Evolutionary conservation across 2,888 invertebrate genomes (phyloP).

Genomic region (Oscheius sp.): DNA sequence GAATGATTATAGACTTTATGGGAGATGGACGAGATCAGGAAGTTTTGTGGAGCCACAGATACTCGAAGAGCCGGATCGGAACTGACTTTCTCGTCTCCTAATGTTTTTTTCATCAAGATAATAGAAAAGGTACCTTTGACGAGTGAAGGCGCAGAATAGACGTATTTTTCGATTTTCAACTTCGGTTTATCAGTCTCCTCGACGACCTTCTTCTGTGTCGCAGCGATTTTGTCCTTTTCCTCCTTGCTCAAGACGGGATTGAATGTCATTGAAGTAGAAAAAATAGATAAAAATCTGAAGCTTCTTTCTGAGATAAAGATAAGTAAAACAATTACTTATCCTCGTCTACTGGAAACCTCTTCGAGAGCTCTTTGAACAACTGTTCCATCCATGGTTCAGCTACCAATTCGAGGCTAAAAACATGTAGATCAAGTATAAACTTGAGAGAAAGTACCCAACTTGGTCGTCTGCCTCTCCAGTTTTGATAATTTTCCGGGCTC

Average conservation of each 20-base stretch:
- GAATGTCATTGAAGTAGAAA: slow-evolving; percentile 30
- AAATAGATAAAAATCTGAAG: slow-evolving; percentile 20
- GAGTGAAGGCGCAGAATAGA: slow-evolving; percentile 10
- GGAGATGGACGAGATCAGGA: slow-evolving; percentile 49
- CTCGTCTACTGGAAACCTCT: slow-evolving; percentile 39
- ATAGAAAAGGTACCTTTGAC: slow-evolving; percentile 13
- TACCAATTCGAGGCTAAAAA: slow-evolving; percentile 75
- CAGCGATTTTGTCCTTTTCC: slow-evolving; percentile 37
- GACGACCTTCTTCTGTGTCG: neutral
- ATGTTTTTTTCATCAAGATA: neutral
- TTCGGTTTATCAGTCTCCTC: neutral
- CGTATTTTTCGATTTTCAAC: slow-evolving; percentile 1
- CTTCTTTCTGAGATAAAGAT: neutral
- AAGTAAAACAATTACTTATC: slow-evolving; percentile 34
- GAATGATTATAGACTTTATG: slow-evolving; percentile 46
- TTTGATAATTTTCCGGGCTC: slow-evolving; percentile 76
- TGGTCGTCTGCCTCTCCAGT: slow-evolving; percentile 78
- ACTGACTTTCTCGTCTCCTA: slow-evolving; percentile 46
- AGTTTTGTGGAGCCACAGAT: slow-evolving; percentile 60
- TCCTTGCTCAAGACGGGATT: slow-evolving; percentile 37
- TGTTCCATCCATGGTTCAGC: slow-evolving; percentile 78
- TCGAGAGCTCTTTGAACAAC: slow-evolving; percentile 66
- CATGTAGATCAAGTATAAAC: slow-evolving; percentile 9
- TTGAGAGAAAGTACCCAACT: slow-evolving; percentile 74
- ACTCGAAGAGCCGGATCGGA: slow-evolving; percentile 62